Percentiles rank a stretch among this genome's conserved stretches.
Conservation (phyloP, 1,140 invertebrate genomes). For the Drosophila rhopaloa region DNA sequence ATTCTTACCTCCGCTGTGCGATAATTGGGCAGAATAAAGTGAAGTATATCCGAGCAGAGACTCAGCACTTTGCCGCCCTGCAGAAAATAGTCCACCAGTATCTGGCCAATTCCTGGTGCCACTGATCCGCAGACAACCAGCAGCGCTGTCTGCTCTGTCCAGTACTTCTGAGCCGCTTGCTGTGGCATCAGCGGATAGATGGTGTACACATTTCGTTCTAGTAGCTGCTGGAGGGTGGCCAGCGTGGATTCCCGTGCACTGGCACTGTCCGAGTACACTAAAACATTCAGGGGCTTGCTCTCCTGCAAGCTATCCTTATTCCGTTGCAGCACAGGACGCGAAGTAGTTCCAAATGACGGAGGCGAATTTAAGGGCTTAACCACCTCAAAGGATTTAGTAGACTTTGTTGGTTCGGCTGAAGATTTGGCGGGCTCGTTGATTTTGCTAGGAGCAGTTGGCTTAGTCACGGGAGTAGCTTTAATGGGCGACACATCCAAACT, state of each 20-base stretch:
- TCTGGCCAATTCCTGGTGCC: constrained; percentile 87
- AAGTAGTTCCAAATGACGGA: constrained; percentile 10
- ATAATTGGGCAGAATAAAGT: constrained; percentile 91
- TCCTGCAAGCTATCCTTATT: constrained; percentile 65
- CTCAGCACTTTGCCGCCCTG: constrained; percentile 91
- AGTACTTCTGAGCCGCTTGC: constrained; percentile 87
- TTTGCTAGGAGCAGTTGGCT: neutral
- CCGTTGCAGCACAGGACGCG: constrained; percentile 56
- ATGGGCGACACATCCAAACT: neutral
- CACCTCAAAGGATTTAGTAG: constrained; percentile 51
- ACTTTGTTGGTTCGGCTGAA: constrained; percentile 15
- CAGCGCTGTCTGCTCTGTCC: constrained; percentile 90
- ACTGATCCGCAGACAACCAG: constrained; percentile 92
- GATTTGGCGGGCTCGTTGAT: neutral
- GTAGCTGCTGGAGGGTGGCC: constrained; percentile 87
- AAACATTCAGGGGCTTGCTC: constrained; percentile 91
- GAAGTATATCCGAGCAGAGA: constrained; percentile 92
- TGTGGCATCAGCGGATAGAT: constrained; percentile 89
- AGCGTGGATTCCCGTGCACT: constrained; percentile 90
- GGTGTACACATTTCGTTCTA: constrained; percentile 91
- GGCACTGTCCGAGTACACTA: constrained; percentile 92
- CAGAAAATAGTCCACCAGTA: constrained; percentile 90
- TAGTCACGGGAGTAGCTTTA: neutral
- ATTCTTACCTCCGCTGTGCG: constrained; percentile 90
- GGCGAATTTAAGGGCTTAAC: constrained; percentile 34